phyloP scores from a whole-genome alignment of 2,113 vertebrate genomes.

The Lycaon pictus region DNA sequence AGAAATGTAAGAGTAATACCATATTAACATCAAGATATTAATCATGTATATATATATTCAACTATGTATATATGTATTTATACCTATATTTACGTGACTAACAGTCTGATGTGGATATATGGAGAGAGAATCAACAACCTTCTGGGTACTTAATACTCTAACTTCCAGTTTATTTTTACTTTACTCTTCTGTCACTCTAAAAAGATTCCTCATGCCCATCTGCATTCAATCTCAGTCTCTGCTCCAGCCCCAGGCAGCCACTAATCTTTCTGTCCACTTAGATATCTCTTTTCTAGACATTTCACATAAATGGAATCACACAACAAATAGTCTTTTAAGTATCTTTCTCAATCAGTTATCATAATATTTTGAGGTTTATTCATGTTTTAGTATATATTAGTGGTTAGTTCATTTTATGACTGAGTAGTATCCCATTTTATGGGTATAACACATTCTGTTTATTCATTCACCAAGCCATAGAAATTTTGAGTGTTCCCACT shows the following conservation, averaged over 20 bases:
- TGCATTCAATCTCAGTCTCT: not conserved
- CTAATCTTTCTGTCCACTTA: not conserved
- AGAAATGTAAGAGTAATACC: conserved; percentile 41
- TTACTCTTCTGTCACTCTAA: not conserved
- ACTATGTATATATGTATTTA: not conserved
- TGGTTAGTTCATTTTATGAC: not conserved
- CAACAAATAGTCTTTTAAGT: not conserved
- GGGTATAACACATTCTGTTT: not conserved
- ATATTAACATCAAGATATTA: conserved; percentile 54
- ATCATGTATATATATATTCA: not conserved
- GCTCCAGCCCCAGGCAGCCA: not conserved
- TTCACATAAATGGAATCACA: not conserved
- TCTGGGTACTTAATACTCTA: conserved; percentile 16
- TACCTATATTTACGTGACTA: not conserved
- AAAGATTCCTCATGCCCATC: not conserved
- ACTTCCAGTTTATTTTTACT: not conserved
- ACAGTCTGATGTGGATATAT: not conserved
- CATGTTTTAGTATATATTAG: not conserved
- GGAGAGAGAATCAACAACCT: not conserved
- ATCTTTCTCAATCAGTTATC: not conserved
- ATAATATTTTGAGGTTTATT: not conserved
- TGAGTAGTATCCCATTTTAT: not conserved
- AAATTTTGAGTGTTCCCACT: not conserved
- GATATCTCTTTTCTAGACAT: not conserved
- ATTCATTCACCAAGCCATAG: not conserved